Conservation (phyloP, 2,888 invertebrate species). For the Prenolepis imparis region DNA sequence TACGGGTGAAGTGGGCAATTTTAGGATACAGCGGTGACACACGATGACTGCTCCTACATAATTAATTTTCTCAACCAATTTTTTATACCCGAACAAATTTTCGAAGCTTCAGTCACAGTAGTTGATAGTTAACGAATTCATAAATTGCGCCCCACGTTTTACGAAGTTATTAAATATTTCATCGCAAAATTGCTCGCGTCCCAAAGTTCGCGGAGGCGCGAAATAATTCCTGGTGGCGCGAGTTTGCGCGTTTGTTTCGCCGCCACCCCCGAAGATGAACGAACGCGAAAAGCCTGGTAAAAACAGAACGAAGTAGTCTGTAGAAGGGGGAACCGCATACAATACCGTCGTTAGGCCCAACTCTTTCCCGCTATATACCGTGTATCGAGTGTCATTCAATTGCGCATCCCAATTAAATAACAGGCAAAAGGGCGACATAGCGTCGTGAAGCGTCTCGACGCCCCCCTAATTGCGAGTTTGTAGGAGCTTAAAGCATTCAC, state of each 20-base stretch:
- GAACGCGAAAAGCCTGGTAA: slow-evolving; percentile 57
- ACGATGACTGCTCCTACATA: background rate
- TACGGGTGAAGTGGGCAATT: background rate
- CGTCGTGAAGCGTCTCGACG: slow-evolving; percentile 84
- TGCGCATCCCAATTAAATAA: slow-evolving; percentile 86
- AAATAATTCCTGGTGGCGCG: background rate
- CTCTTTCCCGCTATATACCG: slow-evolving; percentile 74
- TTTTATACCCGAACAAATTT: background rate
- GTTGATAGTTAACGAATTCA: background rate
- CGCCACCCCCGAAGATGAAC: slow-evolving; percentile 38
- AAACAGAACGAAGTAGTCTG: slow-evolving; percentile 64
- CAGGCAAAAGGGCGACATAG: slow-evolving; percentile 86
- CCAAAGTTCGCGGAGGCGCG: background rate
- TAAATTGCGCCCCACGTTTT: background rate
- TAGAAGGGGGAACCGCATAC: slow-evolving; percentile 75
- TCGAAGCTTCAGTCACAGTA: background rate
- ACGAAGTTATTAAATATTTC: slow-evolving; percentile 27
- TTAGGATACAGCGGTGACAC: background rate
- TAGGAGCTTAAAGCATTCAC: slow-evolving; percentile 65
- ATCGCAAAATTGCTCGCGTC: slow-evolving; percentile 1
- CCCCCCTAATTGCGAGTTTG: slow-evolving; percentile 83
- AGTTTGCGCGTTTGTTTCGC: slow-evolving; percentile 27
- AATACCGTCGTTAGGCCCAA: slow-evolving; percentile 80
- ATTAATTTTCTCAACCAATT: background rate
- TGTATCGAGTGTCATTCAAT: slow-evolving; percentile 84